These are phyloP conservation scores for Polypterus bichir DNA, from an alignment of 2,113 vertebrate species.

Conservation along the genomic window DNA sequence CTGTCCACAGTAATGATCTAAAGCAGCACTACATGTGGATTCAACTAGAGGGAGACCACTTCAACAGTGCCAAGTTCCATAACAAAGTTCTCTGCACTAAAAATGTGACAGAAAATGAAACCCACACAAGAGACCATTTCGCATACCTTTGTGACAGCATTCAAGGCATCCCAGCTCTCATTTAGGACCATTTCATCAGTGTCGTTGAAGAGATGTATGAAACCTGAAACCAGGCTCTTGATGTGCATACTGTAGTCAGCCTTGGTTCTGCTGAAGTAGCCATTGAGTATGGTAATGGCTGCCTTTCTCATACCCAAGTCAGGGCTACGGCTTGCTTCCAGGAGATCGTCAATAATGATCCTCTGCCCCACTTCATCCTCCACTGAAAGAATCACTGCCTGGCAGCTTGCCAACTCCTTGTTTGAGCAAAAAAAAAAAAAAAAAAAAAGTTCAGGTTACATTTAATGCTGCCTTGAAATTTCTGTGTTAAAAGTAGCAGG, in stretches of 20 bases:
- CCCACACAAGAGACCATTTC: not conserved
- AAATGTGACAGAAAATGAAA: too few species aligned
- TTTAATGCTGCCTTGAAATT: too few species aligned
- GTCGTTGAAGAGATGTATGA: conserved; percentile 89
- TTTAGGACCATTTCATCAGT: conserved; percentile 67
- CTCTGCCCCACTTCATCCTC: conserved; percentile 87
- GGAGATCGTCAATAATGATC: conserved; percentile 86
- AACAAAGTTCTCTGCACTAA: too few species aligned
- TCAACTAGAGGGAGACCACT: too few species aligned
- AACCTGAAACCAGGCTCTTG: conserved; percentile 72
- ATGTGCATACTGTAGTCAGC: conserved; percentile 78
- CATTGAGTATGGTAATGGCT: conserved; percentile 77
- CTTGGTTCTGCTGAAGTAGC: conserved; percentile 83
- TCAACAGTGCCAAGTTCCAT: too few species aligned
- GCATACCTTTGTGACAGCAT: conserved; percentile 85
- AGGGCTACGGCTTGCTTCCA: conserved; percentile 74
- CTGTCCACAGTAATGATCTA: too few species aligned
- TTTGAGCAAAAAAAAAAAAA: conserved; percentile 5
- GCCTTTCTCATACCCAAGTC: conserved; percentile 81
- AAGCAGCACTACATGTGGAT: too few species aligned
- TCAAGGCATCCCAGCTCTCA: conserved; percentile 95
- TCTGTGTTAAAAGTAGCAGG: too few species aligned
- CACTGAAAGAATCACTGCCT: conserved; percentile 85
- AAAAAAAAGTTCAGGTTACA: not conserved
- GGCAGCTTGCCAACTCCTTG: conserved; percentile 85